Base-by-base conservation (phyloP, 2,888 invertebrate genomes). In the Nymphalis polychloros region DNA sequence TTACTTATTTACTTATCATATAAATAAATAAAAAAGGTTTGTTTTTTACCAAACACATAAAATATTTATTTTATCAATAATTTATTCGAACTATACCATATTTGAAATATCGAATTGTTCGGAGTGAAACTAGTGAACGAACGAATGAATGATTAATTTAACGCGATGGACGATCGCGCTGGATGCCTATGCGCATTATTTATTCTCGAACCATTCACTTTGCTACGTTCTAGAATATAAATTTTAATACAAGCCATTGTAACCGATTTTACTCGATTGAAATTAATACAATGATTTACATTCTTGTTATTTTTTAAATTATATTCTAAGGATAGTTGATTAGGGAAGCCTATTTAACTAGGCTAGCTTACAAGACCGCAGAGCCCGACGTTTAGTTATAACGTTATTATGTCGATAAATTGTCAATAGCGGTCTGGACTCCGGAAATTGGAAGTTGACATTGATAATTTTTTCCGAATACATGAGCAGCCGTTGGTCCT, bases 61-160 rank as follows among this genome's bases (percentile, higher is more conserved):
- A 13, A 41, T 41, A 41, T 41, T 41, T 13, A 41, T 41, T 41
- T 41, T 0, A 41, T 41, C 13, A 41, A 41, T 50, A 50, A n/a
- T 50, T 50, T 50, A 8, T 50, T 53, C 16, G 53, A 55, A 7
- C n/a, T 49, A 49, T 20, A 27, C 23, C 17, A 31, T 31, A 31
- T 55, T 55, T 31, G 55, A 31, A 55, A n/a, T 55, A 35, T 55
- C 55, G 55, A 31, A n/a, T 31, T n/a, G 31, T 35, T 55, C 55
- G 55, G n/a, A 31, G 27, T 35, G 55, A 55, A 55, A 55, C 31
- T 31, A 47, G 46, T 31, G 53, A n/a, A 61, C 53, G 65, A 53
- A 68, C 70, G 57, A 41, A 63, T 78, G 75, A 73, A 79, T 79
- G 63, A 72, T 78, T 79, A 75, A 79, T 77, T 63, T 55, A 23